These are phyloP conservation scores for Dascyllus trimaculatus DNA, from an alignment of 2,113 vertebrate genomes.

Conservation along the genomic window DNA sequence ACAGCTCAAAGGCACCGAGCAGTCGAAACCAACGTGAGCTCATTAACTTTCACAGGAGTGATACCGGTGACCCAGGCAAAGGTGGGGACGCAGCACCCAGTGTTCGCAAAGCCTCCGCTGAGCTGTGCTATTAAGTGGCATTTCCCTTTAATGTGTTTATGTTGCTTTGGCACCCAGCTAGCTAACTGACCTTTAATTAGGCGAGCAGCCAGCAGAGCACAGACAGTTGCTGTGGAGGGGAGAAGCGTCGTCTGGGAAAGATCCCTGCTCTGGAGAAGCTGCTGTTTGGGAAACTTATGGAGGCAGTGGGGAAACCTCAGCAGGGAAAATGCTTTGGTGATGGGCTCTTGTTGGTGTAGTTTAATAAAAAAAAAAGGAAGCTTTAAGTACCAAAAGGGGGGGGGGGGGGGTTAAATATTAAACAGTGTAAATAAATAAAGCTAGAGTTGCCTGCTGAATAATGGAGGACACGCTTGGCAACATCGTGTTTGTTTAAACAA, in stretches of 20 bases:
- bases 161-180: conserved; percentile 61
- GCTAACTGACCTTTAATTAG: conserved; percentile 79
- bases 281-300: conserved; percentile 43
- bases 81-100: background rate
- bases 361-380: conserved; percentile 9
- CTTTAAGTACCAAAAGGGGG: conserved; percentile 32
- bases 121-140: conserved; percentile 38
- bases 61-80: background rate
- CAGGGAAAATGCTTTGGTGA: conserved; percentile 45
- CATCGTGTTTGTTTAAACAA: background rate
- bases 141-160: conserved; percentile 66
- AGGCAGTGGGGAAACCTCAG: conserved; percentile 13
- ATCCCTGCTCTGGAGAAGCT: conserved; percentile 41
- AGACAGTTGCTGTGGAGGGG: conserved; percentile 61
- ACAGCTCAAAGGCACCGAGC: background rate
- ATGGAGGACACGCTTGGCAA: conserved; percentile 22
- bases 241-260: conserved; percentile 32
- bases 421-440: conserved; percentile 43
- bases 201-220: conserved; percentile 52
- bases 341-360: conserved; percentile 14
- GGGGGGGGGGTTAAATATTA: conserved; percentile 49
- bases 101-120: conserved; percentile 31
- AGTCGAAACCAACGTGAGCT: background rate
- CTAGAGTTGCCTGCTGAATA: conserved; percentile 17
- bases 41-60: conserved; percentile 25